These are phyloP conservation scores for Lytechinus variegatus DNA, from an alignment of 35 echinoderm and acorn worm species.

Conservation along the genomic window DNA sequence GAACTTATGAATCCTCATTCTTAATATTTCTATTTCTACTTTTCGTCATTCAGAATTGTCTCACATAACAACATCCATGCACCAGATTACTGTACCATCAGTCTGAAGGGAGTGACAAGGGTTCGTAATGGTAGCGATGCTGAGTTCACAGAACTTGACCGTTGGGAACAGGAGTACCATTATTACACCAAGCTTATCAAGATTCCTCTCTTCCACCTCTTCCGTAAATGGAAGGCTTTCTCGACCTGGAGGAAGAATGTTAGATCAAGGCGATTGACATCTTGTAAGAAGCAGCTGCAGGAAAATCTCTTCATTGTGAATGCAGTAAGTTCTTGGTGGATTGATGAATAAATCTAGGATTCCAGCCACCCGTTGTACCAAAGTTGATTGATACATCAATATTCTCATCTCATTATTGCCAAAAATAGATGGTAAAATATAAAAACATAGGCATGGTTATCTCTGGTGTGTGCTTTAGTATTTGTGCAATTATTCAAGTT, in stretches of 20 bases:
- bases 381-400: too few species aligned
- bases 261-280: slow-evolving; percentile 77
- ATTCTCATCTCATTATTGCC: too few species aligned
- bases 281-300: slow-evolving; percentile 95
- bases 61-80: slow-evolving; percentile 88
- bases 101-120: slow-evolving; percentile 82
- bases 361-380: too few species aligned
- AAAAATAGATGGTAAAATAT: too few species aligned
- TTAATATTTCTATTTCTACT: background rate
- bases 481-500: too few species aligned
- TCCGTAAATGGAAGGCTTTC: slow-evolving; percentile 99
- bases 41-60: slow-evolving; percentile 81
- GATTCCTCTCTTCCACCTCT: slow-evolving; percentile 84
- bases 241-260: slow-evolving; percentile 95
- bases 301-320: slow-evolving; percentile 99
- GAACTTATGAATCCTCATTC: background rate
- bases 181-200: slow-evolving; percentile 83
- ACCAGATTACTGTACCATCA: slow-evolving; percentile 95
- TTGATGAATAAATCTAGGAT: background rate
- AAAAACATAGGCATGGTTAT: too few species aligned
- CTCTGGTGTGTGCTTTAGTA: too few species aligned
- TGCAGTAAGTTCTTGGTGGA: slow-evolving; percentile 57
- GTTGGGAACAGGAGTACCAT: slow-evolving; percentile 97
- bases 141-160: slow-evolving; percentile 94
- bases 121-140: slow-evolving; percentile 79